Conservation (phyloP, 2,113 vertebrate species). For the Onychostruthus taczanowskii region DNA sequence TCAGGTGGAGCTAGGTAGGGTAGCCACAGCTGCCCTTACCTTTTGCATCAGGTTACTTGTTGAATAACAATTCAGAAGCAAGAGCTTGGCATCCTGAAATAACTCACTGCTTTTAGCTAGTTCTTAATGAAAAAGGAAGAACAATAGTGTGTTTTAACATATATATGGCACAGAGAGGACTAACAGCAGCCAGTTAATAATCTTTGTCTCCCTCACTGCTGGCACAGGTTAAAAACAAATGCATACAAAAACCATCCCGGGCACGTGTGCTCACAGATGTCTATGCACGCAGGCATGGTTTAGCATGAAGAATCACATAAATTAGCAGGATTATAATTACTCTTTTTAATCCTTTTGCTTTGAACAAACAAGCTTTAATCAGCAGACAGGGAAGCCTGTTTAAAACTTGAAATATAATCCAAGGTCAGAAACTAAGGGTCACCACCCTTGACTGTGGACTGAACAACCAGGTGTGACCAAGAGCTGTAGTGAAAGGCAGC, state of each 20-base stretch:
- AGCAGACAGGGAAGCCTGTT: slow-evolving; percentile 61
- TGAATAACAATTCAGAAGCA: slow-evolving; percentile 28
- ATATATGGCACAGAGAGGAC: slow-evolving; percentile 28
- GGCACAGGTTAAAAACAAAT: slow-evolving; percentile 47
- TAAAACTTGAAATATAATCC: slow-evolving; percentile 64
- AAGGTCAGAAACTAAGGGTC: slow-evolving; percentile 71
- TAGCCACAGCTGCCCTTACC: neutral
- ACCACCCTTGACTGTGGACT: slow-evolving; percentile 60
- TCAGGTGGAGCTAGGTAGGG: neutral
- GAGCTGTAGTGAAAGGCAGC: neutral
- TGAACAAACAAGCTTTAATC: slow-evolving; percentile 69
- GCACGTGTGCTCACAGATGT: slow-evolving; percentile 31
- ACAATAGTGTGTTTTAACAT: neutral
- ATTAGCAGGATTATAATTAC: slow-evolving; percentile 61
- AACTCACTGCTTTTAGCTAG: slow-evolving; percentile 27
- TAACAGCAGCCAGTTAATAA: slow-evolving; percentile 44
- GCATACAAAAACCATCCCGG: neutral
- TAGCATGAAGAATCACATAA: slow-evolving; percentile 51
- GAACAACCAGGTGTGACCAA: slow-evolving; percentile 69
- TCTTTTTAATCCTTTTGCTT: slow-evolving; percentile 62
- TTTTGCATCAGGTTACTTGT: neutral
- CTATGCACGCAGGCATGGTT: slow-evolving; percentile 14
- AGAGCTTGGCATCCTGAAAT: neutral
- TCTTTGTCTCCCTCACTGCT: slow-evolving; percentile 32
- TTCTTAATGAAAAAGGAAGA: slow-evolving; percentile 47